A percentile compares a stretch with the other conserved stretches of the same genome.
Evolutionary conservation across 2,113 vertebrate genomes (phyloP).

Genomic region (Condylura cristata): DNA sequence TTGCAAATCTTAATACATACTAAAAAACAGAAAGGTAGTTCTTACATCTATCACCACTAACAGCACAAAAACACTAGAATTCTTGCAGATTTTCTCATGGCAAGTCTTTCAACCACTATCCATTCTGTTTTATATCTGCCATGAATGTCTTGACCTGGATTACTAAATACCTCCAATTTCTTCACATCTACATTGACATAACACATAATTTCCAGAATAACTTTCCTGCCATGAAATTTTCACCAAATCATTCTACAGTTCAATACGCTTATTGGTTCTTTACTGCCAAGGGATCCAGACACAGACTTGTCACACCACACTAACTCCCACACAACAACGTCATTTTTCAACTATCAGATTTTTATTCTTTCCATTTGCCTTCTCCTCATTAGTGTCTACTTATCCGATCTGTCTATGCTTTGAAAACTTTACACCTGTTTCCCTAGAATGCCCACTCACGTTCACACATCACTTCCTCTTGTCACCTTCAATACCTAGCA

Average conservation of each 20-base stretch:
- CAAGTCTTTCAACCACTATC: neutral
- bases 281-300: neutral
- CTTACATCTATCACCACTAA: neutral
- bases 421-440: neutral
- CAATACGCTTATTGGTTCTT: neutral
- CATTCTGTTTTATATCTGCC: constrained; percentile 41
- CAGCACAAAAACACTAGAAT: neutral
- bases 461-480: neutral
- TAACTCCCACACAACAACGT: neutral
- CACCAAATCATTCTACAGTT: neutral
- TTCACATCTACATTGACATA: constrained; percentile 22
- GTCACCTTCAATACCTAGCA: neutral
- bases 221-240: neutral
- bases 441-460: neutral
- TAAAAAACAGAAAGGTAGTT: neutral
- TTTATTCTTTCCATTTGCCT: neutral
- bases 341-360: neutral
- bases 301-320: neutral
- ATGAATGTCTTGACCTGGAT: neutral
- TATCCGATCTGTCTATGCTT: neutral
- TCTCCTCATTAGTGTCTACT: neutral
- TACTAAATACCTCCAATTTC: neutral
- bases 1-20: neutral
- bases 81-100: neutral
- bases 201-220: neutral